Evolutionary conservation across 1,140 invertebrate species (phyloP).

Genomic region (Drosophila pandora): DNA sequence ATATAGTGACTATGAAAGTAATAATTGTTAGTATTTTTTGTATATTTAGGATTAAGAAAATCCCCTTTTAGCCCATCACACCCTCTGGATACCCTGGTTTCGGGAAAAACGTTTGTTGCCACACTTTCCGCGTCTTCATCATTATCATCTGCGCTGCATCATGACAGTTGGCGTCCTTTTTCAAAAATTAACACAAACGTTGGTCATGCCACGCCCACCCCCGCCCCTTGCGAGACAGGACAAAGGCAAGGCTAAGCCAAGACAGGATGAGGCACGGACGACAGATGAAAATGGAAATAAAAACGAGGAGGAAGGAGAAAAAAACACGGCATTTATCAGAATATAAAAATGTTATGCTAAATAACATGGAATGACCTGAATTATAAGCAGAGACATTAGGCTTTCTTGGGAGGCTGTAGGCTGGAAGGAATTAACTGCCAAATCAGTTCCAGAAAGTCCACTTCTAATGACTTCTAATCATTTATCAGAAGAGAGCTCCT

Average conservation of each 20-base stretch:
- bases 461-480: not conserved
- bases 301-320: slow-evolving; percentile 21
- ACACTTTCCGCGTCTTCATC: slow-evolving; percentile 45
- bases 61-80: not conserved
- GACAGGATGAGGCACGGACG: not conserved
- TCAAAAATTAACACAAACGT: slow-evolving; percentile 67
- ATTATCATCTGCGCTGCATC: slow-evolving; percentile 68
- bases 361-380: slow-evolving; percentile 62
- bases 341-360: slow-evolving; percentile 57
- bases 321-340: slow-evolving; percentile 48
- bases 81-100: slow-evolving; percentile 1
- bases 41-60: too few species aligned
- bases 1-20: too few species aligned
- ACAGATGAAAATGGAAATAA: slow-evolving; percentile 18
- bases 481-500: too few species aligned
- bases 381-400: slow-evolving; percentile 19
- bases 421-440: not conserved
- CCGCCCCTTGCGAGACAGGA: slow-evolving; percentile 1
- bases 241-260: slow-evolving; percentile 25
- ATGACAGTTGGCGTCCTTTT: slow-evolving; percentile 71
- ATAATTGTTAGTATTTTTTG: too few species aligned
- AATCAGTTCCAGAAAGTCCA: not conserved
- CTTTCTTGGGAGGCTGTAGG: not conserved
- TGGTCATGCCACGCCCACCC: slow-evolving; percentile 32
- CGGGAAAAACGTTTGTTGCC: slow-evolving; percentile 30